These are phyloP conservation scores for Monopterus albus DNA, from an alignment of 2,113 vertebrate species.

Conservation along the genomic window DNA sequence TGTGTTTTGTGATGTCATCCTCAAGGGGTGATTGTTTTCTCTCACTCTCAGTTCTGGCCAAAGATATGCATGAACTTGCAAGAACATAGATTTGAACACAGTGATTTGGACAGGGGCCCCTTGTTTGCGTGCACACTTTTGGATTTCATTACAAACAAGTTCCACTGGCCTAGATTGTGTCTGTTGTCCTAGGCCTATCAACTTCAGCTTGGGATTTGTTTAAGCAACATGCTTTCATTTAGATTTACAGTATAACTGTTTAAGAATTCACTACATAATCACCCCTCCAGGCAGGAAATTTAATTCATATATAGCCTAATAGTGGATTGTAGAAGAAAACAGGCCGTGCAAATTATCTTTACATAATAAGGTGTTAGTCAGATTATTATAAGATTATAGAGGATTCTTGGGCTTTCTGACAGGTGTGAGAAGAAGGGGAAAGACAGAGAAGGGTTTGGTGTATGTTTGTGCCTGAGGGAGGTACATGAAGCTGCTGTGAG, in stretches of 20 bases:
- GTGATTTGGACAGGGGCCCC: slow-evolving; percentile 20
- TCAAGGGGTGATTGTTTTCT: slow-evolving; percentile 57
- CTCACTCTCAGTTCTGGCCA: slow-evolving; percentile 39
- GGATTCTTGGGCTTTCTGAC: slow-evolving; percentile 45
- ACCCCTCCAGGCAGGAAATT: slow-evolving; percentile 10
- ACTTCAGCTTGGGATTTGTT: slow-evolving; percentile 5
- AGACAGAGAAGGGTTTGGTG: slow-evolving; percentile 13
- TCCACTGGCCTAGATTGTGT: slow-evolving; percentile 43
- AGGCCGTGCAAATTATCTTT: background rate
- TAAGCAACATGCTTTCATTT: slow-evolving; percentile 1
- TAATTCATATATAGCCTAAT: slow-evolving; percentile 1
- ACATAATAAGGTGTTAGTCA: slow-evolving; percentile 4
- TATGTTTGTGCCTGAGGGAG: slow-evolving; percentile 52
- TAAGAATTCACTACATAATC: slow-evolving; percentile 6
- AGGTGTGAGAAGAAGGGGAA: slow-evolving; percentile 43
- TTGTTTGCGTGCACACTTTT: slow-evolving; percentile 18
- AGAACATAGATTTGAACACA: slow-evolving; percentile 16
- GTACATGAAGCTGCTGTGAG: slow-evolving; percentile 39
- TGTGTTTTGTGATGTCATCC: slow-evolving; percentile 64
- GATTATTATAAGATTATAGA: slow-evolving; percentile 40
- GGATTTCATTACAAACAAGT: slow-evolving; percentile 18
- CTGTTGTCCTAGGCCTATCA: background rate
- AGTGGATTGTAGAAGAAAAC: background rate
- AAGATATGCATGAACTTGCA: slow-evolving; percentile 52
- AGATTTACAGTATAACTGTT: background rate